These are phyloP conservation scores for Trypoxylus dichotomus DNA, from an alignment of 1,140 invertebrate species.

Conservation along the genomic window DNA sequence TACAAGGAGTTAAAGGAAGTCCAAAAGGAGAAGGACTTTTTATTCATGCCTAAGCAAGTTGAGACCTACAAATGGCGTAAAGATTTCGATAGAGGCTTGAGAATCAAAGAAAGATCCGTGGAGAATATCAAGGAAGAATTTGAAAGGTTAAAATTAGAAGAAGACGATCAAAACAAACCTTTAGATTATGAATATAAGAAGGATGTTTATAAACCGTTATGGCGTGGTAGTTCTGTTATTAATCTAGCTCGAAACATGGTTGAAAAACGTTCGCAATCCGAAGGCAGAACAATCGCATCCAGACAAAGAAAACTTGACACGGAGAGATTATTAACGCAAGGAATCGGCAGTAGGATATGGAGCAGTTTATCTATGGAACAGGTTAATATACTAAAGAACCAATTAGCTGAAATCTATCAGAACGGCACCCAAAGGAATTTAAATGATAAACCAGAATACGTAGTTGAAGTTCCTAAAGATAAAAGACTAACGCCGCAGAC, in stretches of 20 bases:
- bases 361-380: constrained; percentile 84
- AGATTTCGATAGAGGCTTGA: constrained; percentile 74
- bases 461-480: constrained; percentile 19
- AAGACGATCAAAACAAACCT: constrained; percentile 54
- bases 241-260: constrained; percentile 72
- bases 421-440: constrained; percentile 36
- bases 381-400: constrained; percentile 77
- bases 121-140: constrained; percentile 80
- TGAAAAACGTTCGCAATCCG: constrained; percentile 53
- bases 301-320: constrained; percentile 40
- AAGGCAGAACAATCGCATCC: constrained; percentile 41
- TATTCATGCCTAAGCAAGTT: constrained; percentile 74
- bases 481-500: constrained; percentile 30
- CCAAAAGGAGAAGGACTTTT: constrained; percentile 81
- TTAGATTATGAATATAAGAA: constrained; percentile 59
- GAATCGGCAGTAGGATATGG: constrained; percentile 64
- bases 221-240: constrained; percentile 78
- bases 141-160: constrained; percentile 56
- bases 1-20: constrained; percentile 77
- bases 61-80: constrained; percentile 71
- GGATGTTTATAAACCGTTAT: constrained; percentile 77
- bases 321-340: constrained; percentile 55
- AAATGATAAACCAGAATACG: constrained; percentile 24
- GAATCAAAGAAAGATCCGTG: constrained; percentile 83
- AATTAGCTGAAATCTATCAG: constrained; percentile 78